phyloP scores from a whole-genome alignment of 2,113 vertebrate genomes.

The Turdus rufiventris region DNA sequence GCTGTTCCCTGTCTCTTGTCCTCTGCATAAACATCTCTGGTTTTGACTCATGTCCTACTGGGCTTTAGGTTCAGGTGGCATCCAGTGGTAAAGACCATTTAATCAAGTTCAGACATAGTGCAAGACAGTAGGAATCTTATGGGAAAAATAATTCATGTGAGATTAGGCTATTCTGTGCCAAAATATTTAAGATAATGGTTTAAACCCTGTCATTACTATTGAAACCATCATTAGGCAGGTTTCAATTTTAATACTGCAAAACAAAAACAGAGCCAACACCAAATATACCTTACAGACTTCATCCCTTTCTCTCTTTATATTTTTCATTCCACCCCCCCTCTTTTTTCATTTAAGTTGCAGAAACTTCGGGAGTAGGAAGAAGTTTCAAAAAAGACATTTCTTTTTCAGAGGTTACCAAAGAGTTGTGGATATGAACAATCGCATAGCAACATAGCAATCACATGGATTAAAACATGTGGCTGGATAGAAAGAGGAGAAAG shows the following conservation, averaged over 20 bases:
- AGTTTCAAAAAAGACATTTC: neutral
- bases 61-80: neutral
- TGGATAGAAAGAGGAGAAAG: neutral
- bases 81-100: neutral
- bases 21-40: neutral
- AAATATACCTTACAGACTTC: neutral
- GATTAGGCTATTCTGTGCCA: neutral
- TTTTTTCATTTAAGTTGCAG: neutral
- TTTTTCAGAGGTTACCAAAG: neutral
- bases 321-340: fast-evolving
- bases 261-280: neutral
- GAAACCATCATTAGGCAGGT: neutral
- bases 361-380: neutral
- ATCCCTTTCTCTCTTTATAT: neutral
- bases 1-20: neutral
- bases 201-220: neutral
- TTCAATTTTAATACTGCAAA: neutral
- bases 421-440: neutral
- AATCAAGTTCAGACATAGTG: neutral
- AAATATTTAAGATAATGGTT: neutral
- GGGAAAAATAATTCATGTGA: neutral
- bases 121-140: neutral
- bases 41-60: neutral
- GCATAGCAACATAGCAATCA: neutral
- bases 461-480: neutral